These are phyloP conservation scores for Eurytoma adleriae DNA, from an alignment of 2,888 invertebrate species.

Conservation along the genomic window DNA sequence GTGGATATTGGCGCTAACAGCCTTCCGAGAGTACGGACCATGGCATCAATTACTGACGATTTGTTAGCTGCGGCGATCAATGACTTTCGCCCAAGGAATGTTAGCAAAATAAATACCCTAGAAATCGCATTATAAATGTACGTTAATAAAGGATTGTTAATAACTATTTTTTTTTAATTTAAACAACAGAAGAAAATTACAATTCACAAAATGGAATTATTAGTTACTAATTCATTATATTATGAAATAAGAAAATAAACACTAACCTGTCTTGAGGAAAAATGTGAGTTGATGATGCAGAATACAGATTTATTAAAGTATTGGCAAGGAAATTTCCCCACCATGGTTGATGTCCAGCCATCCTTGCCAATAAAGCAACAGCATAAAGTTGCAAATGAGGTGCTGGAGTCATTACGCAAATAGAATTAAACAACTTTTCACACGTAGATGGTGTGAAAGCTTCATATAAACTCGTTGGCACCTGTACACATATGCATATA, in stretches of 20 bases:
- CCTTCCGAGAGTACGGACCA: slow-evolving; percentile 80
- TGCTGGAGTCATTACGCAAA: slow-evolving; percentile 86
- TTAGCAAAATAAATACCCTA: slow-evolving; percentile 90
- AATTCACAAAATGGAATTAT: too few species aligned
- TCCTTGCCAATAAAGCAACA: slow-evolving; percentile 87
- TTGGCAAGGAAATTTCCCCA: slow-evolving; percentile 95
- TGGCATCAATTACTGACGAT: slow-evolving; percentile 81
- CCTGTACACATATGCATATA: slow-evolving; percentile 65
- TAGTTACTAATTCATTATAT: not conserved
- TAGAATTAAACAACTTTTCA: slow-evolving; percentile 83
- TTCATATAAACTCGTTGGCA: slow-evolving; percentile 72
- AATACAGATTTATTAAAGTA: slow-evolving; percentile 87
- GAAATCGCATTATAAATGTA: slow-evolving; percentile 50
- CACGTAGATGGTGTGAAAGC: slow-evolving; percentile 76
- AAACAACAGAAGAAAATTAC: too few species aligned
- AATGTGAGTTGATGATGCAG: slow-evolving; percentile 86
- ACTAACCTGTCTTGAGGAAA: slow-evolving; percentile 90
- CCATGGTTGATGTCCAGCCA: slow-evolving; percentile 87
- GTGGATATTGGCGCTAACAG: slow-evolving; percentile 78
- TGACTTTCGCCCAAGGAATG: slow-evolving; percentile 90
- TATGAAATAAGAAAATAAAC: not conserved
- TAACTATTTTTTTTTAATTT: not conserved
- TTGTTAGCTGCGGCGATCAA: slow-evolving; percentile 76
- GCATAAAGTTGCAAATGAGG: slow-evolving; percentile 88
- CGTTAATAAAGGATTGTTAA: too few species aligned